Percentiles rank a stretch among this genome's conserved stretches.
phyloP scores from a whole-genome alignment of 2,888 invertebrate genomes.

The Tigriopus californicus region DNA sequence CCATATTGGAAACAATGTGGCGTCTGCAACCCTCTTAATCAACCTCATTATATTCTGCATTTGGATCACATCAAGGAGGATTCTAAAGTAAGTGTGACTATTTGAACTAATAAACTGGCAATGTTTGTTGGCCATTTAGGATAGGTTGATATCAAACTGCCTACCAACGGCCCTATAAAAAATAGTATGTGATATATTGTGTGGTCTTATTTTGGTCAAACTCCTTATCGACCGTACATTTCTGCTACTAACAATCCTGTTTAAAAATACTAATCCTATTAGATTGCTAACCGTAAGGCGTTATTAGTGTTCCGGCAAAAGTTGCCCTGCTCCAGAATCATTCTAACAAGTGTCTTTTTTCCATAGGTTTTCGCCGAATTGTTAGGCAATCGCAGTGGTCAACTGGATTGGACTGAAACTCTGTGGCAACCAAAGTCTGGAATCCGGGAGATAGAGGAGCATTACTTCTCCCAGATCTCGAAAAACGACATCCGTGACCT shows the following conservation, averaged over 20 bases:
- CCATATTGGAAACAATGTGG: constrained; percentile 10
- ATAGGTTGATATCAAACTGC: neutral
- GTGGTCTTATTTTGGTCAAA: too few relatives aligned
- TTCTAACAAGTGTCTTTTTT: neutral
- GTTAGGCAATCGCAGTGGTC: neutral
- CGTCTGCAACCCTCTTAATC: constrained; percentile 3
- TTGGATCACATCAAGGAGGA: neutral
- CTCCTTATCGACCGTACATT: too few relatives aligned
- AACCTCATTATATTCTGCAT: constrained; percentile 12
- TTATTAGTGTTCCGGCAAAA: too few relatives aligned
- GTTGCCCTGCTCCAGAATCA: too few relatives aligned
- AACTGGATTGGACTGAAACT: neutral
- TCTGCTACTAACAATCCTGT: too few relatives aligned
- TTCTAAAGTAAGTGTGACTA: neutral
- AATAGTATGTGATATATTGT: too few relatives aligned
- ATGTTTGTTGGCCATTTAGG: neutral
- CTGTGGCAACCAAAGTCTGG: neutral
- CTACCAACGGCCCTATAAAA: too few relatives aligned
- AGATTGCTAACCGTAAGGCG: too few relatives aligned
- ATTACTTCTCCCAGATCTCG: neutral
- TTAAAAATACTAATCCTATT: too few relatives aligned
- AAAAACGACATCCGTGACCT: constrained; percentile 10
- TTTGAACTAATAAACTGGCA: too few relatives aligned
- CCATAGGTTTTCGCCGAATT: neutral
- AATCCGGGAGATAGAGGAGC: neutral